These are phyloP conservation scores for Herminia tarsipennalis DNA, from an alignment of 2,888 invertebrate species.

Conservation along the genomic window DNA sequence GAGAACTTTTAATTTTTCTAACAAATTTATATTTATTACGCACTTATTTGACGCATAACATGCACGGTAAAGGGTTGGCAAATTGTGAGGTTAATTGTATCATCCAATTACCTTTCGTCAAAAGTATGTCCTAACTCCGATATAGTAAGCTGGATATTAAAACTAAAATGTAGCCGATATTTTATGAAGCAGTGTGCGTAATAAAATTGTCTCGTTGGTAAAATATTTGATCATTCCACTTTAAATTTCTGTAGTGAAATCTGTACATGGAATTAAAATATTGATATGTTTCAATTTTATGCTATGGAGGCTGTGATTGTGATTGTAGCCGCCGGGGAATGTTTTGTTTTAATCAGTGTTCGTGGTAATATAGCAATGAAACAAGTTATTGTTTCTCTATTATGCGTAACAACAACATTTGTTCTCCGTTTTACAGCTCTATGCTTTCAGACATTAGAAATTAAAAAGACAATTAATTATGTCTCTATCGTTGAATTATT, in stretches of 20 bases:
- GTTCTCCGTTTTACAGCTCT: too few relatives aligned
- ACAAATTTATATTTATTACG: constrained; percentile 45
- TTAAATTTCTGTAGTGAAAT: constrained; percentile 3
- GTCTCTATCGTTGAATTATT: too few relatives aligned
- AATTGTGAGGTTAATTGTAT: constrained; percentile 7
- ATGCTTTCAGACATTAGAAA: too few relatives aligned
- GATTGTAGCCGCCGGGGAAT: too few relatives aligned
- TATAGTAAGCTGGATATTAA: too few relatives aligned
- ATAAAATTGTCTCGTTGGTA: constrained; percentile 6
- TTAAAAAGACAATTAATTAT: too few relatives aligned
- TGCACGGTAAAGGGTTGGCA: constrained; percentile 17
- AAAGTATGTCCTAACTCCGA: background rate
- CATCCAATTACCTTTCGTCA: constrained; percentile 7
- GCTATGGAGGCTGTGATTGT: too few relatives aligned
- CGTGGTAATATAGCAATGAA: too few relatives aligned
- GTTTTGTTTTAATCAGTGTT: too few relatives aligned
- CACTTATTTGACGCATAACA: constrained; percentile 29
- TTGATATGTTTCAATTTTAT: background rate
- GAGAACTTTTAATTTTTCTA: constrained; percentile 53
- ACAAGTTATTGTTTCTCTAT: too few relatives aligned
- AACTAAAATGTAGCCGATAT: constrained; percentile 6
- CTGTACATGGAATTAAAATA: background rate
- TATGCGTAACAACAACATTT: too few relatives aligned
- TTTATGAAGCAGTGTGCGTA: constrained; percentile 7
- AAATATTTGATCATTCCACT: constrained; percentile 11